Conservation (phyloP, 2,888 invertebrate genomes). For the Balanococcus diminutus region DNA sequence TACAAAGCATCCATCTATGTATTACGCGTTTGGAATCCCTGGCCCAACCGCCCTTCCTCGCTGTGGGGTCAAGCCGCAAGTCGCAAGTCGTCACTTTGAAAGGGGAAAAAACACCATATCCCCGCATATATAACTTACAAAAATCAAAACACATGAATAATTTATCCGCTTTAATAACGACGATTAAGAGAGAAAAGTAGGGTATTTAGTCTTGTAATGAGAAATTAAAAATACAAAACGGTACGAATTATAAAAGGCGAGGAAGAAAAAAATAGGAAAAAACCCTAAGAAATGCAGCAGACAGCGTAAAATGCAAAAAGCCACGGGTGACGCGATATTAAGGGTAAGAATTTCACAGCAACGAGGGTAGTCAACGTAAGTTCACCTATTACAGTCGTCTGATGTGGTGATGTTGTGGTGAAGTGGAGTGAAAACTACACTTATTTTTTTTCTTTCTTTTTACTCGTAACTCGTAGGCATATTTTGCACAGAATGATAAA, state of each 20-base stretch:
- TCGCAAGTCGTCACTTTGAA: not conserved
- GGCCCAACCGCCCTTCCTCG: no score
- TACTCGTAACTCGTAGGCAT: no score
- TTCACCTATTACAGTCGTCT: no score
- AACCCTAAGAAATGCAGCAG: constrained; percentile 5
- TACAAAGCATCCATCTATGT: no score
- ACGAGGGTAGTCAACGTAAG: not conserved
- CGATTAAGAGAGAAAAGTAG: constrained; percentile 28
- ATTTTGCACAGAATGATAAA: no score
- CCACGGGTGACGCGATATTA: not conserved
- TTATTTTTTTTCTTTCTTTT: no score
- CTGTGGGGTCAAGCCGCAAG: no score
- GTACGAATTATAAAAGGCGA: not conserved
- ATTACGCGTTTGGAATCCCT: no score
- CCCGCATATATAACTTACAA: not conserved
- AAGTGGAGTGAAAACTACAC: not conserved
- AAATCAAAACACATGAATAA: constrained; percentile 16
- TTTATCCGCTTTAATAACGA: constrained; percentile 21
- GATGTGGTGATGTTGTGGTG: not conserved
- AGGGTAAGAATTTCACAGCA: not conserved
- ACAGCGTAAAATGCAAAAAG: not conserved
- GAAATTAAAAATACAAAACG: constrained; percentile 29
- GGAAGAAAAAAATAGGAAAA: not conserved
- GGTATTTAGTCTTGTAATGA: constrained; percentile 19
- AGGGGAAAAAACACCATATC: not conserved